Conservation (phyloP, 2,797 vertebrate species). For the Gymnothorax reevesii region DNA sequence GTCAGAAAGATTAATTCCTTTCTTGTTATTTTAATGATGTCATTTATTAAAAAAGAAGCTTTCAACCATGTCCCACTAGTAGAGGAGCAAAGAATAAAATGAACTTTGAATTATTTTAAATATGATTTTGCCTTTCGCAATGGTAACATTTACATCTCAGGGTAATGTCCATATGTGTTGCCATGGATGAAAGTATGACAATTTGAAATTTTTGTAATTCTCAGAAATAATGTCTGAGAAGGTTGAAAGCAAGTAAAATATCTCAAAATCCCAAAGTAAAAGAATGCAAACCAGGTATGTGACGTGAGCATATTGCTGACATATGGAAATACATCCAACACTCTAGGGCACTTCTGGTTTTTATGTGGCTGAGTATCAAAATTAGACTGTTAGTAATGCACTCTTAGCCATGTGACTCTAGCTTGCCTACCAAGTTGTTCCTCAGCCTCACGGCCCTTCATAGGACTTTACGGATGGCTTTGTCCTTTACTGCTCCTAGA, state of each 20-base stretch:
- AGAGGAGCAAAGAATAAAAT: neutral
- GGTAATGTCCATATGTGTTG: neutral
- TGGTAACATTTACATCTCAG: neutral
- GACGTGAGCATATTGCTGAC: neutral
- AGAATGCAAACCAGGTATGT: constrained; percentile 19
- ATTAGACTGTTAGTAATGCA: neutral
- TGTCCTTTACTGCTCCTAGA: neutral
- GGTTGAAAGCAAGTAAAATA: neutral
- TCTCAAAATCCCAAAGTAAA: neutral
- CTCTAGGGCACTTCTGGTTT: neutral
- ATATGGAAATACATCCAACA: constrained; percentile 17
- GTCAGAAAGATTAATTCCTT: neutral
- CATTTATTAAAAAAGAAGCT: neutral
- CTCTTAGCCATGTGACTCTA: neutral
- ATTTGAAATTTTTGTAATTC: constrained; percentile 12
- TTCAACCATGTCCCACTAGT: neutral
- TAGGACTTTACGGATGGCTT: neutral
- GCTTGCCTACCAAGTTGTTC: neutral
- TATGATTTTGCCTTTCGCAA: constrained; percentile 3
- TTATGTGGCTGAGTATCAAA: constrained; percentile 17
- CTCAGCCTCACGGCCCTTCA: neutral
- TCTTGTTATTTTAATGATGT: neutral
- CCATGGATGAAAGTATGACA: constrained; percentile 23
- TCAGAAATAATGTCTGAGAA: constrained; percentile 10
- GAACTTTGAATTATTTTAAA: neutral